Evolutionary conservation across 2,888 invertebrate species (phyloP).

Genomic region (Bembecia ichneumoniformis): DNA sequence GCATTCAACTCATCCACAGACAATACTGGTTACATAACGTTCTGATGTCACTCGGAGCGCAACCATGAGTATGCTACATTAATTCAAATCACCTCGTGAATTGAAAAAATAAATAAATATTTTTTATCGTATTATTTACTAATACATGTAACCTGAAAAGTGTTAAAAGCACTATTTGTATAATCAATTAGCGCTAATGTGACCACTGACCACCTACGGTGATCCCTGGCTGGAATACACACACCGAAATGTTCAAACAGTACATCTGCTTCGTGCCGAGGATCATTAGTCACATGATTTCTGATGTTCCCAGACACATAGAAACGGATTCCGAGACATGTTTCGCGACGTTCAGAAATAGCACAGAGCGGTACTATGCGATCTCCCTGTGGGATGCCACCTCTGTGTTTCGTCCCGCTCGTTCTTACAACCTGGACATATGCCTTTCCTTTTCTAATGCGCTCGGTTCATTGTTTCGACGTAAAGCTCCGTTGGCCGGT

Average conservation of each 20-base stretch:
- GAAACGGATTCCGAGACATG: conserved; percentile 72
- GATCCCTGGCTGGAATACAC: not conserved
- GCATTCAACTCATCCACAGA: conserved; percentile 38
- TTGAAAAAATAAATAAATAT: no score
- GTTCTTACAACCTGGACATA: conserved; percentile 38
- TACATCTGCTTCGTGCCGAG: conserved; percentile 19
- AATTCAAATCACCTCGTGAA: no score
- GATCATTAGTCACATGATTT: conserved; percentile 69
- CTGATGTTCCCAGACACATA: conserved; percentile 66
- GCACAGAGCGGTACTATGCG: conserved; percentile 65
- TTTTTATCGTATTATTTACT: no score
- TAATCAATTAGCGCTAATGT: not conserved
- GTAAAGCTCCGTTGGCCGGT: conserved; percentile 53
- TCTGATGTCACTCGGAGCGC: conserved; percentile 40
- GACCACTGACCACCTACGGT: not conserved
- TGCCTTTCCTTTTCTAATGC: conserved; percentile 54
- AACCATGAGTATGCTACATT: conserved; percentile 38
- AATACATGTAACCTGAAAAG: no score
- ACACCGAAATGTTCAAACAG: not conserved
- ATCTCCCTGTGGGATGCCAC: conserved; percentile 61
- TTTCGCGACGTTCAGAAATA: conserved; percentile 68
- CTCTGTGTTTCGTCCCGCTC: conserved; percentile 47
- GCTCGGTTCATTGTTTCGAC: conserved; percentile 66
- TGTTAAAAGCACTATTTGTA: not conserved
- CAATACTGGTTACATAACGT: conserved; percentile 37